These are phyloP conservation scores for Drosophila niveifrons DNA, from an alignment of 2,888 invertebrate genomes.

Conservation along the genomic window DNA sequence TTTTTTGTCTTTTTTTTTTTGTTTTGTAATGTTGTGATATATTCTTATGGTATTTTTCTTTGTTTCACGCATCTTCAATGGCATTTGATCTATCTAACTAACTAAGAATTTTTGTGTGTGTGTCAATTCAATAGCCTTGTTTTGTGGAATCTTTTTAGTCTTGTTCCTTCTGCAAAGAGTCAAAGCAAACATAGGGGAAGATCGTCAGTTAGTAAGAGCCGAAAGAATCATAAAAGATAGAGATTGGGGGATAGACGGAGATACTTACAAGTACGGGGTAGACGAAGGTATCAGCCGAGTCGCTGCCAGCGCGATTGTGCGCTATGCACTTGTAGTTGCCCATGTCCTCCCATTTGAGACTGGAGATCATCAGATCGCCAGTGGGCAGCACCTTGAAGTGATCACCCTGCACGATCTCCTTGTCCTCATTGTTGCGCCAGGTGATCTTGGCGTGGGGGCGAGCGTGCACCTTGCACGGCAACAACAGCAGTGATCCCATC, in stretches of 20 bases:
- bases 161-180: conserved; percentile 74
- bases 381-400: conserved; percentile 88
- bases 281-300: conserved; percentile 89
- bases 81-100: conserved; percentile 81
- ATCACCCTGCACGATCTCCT: conserved; percentile 86
- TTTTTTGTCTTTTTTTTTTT: conserved; percentile 32
- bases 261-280: conserved; percentile 88
- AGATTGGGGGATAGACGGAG: neutral
- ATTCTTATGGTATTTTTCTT: conserved; percentile 45
- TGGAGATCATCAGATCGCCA: conserved; percentile 91
- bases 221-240: neutral
- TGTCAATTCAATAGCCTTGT: conserved; percentile 76
- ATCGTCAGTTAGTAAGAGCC: neutral
- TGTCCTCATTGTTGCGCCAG: conserved; percentile 89
- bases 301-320: conserved; percentile 88
- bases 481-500: conserved; percentile 87
- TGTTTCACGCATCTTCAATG: conserved; percentile 76
- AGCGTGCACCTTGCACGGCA: conserved; percentile 90
- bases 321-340: conserved; percentile 92
- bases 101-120: conserved; percentile 63
- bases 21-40: conserved; percentile 30
- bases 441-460: conserved; percentile 88
- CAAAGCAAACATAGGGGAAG: neutral
- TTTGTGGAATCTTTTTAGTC: conserved; percentile 70
- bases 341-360: conserved; percentile 92